A percentile compares a stretch with the other conserved stretches of the same genome.
Conservation (phyloP, 2,113 vertebrate species). For the Campylomormyrus numenius region DNA sequence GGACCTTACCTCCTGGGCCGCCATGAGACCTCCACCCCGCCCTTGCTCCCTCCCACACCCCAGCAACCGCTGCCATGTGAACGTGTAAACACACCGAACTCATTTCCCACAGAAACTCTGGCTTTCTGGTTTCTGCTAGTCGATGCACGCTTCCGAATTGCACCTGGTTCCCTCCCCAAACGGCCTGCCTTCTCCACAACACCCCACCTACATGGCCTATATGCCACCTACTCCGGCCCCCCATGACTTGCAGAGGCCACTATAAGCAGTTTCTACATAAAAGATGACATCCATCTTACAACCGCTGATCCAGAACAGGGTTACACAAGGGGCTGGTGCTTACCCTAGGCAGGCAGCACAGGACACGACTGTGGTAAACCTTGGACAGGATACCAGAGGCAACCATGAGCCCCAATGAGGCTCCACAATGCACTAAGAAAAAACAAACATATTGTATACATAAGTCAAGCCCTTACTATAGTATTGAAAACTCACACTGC, state of each 20-base stretch:
- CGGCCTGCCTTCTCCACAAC: not conserved
- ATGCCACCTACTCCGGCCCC: not conserved
- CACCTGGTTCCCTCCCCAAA: not conserved
- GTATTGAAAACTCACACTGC: not conserved
- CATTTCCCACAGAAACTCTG: not conserved
- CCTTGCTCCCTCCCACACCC: slow-evolving; percentile 35
- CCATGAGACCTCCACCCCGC: slow-evolving; percentile 32
- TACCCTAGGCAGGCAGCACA: not conserved
- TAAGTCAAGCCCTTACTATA: not conserved
- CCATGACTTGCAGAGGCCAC: not conserved
- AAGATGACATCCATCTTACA: not conserved
- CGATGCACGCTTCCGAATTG: not conserved
- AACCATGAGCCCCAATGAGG: not conserved
- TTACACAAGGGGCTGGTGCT: not conserved
- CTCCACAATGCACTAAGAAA: too few species aligned
- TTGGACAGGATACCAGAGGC: not conserved
- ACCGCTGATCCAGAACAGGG: not conserved
- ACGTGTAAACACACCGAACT: not conserved
- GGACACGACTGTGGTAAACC: not conserved
- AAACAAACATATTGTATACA: not conserved
- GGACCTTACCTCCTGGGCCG: slow-evolving; percentile 30
- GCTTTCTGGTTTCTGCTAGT: not conserved
- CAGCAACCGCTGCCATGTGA: slow-evolving; percentile 27
- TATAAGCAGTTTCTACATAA: not conserved
- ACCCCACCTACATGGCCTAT: not conserved